Evolutionary conservation across 2,888 invertebrate genomes (phyloP), one percentile per base, ranked within the genome.

Genomic region (Gerris lacustris): DNA sequence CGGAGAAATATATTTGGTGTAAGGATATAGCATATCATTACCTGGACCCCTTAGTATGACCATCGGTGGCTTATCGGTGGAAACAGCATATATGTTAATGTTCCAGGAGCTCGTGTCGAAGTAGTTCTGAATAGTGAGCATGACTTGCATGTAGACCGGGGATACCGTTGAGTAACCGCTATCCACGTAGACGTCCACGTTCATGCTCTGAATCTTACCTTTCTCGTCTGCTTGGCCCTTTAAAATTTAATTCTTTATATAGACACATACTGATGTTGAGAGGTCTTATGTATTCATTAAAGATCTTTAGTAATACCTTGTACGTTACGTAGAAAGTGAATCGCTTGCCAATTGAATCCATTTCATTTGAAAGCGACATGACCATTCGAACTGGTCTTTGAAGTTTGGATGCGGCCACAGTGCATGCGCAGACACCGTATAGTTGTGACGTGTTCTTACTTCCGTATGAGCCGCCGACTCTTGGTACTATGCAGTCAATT

Each of bases 41-140:
- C 90, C 89, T 77, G 91, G 91, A 1, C 88, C 86, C 76, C 91
- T 82, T 74, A 87, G 87, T 77, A 85, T 87, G 0, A 90, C 89
- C 73, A 88, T 88, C 5, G 84, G 82, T 0, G 90, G 85, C 0
- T 85, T 82, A 76, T 91, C 89, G 0, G 91, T 89, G 31, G 78
- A 80, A 0, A 82, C 82, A 31, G 82, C 82, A 55, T 77, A 77
- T 9, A 81, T 81, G 6, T 77, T 77, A 15, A 80, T 72, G 11
- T 77, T 77, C 88, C 88, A 90, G 63, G 84, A 82, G 5, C 79
- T 81, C 6, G 83, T 81, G 73, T 86, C 83, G 76, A 93, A 91
- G 75, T 86, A 87, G 75, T 85, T 87, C 63, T 64, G 55, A 45
- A 73, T 17, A 5, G 71, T 71, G 66, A 70, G 70, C 4, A 5